Evolutionary conservation across 2,797 vertebrate genomes (phyloP), one percentile per base, ranked within the genome.

Genomic region (Galago senegalensis): DNA sequence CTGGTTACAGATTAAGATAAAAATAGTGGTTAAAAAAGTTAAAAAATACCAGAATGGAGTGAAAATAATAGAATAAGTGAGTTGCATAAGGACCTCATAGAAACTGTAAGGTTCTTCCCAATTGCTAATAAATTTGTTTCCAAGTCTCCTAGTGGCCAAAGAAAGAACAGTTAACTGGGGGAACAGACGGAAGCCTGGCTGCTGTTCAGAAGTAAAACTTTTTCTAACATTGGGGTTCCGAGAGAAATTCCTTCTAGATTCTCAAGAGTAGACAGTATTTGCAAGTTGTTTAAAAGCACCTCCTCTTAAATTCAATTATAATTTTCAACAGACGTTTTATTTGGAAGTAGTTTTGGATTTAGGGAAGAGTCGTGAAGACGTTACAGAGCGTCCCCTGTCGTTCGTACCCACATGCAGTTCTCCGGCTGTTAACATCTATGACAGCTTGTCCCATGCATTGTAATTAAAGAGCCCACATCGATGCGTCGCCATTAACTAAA

Each of bases 301-400:
- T 87, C 61, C 80, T 96, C 73, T 84, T 80, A 85, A 87, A 82
- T 96, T 89, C 31, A 81, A 1, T 84, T 76, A 83, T 79, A 93
- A 92, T 93, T 97, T 95, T 21, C 43, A 63, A 69, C 9, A 95
- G 67, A 2, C 18, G 73, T 84, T 95, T 94, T 67, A 73, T 79
- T 90, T 94, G 75, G 87, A 61, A 79, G 72, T 23, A 85, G 56
- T 93, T 96, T 75, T 82, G 69, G 25, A 58, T 89, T 87, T 37
- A 77, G 6, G 91, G 46, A 79, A 92, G 90, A 75, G 27, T 27
- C 72, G 10, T 77, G 13, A 83, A 67, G 70, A 82, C 29, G 34
- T 17, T 63, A 82, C 8, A 85, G n/a, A 77, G 75, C 84, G 8
- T 93, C 89, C 4, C 10, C 63, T 56, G 53, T 49, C 49, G 49